phyloP scores from a whole-genome alignment of 2,888 invertebrate species.

The Galerucella pusilla region DNA sequence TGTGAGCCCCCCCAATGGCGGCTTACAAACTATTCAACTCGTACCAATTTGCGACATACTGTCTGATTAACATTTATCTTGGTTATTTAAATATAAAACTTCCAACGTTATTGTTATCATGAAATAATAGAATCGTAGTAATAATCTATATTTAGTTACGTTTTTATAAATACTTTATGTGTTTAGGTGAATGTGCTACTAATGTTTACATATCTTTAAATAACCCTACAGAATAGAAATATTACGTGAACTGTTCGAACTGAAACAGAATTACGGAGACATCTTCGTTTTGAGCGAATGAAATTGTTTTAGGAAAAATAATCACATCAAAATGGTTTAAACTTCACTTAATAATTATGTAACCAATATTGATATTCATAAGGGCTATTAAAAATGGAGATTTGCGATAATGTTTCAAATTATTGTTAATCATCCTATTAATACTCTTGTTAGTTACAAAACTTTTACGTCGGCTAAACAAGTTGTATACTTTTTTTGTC shows the following conservation, averaged over 20 bases:
- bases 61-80: slow-evolving; percentile 13
- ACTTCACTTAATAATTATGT: too few species aligned
- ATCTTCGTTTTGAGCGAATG: background rate
- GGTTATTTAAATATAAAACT: slow-evolving; percentile 9
- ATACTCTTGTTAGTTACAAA: too few species aligned
- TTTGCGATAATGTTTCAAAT: too few species aligned
- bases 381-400: too few species aligned
- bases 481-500: too few species aligned
- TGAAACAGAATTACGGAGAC: background rate
- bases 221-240: background rate
- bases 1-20: too few species aligned
- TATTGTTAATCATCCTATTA: too few species aligned
- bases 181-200: slow-evolving; percentile 12
- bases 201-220: slow-evolving; percentile 12
- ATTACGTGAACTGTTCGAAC: background rate
- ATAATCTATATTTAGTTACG: slow-evolving; percentile 15
- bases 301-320: background rate
- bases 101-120: slow-evolving; percentile 2
- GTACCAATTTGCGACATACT: background rate
- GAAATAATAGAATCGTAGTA: slow-evolving; percentile 14
- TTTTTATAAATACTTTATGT: slow-evolving; percentile 11
- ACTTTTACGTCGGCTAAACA: too few species aligned
- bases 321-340: background rate
- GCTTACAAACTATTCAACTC: background rate
- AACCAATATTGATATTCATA: too few species aligned